These are phyloP conservation scores for Scopus umbretta DNA, from an alignment of 2,113 vertebrate species.

Conservation along the genomic window DNA sequence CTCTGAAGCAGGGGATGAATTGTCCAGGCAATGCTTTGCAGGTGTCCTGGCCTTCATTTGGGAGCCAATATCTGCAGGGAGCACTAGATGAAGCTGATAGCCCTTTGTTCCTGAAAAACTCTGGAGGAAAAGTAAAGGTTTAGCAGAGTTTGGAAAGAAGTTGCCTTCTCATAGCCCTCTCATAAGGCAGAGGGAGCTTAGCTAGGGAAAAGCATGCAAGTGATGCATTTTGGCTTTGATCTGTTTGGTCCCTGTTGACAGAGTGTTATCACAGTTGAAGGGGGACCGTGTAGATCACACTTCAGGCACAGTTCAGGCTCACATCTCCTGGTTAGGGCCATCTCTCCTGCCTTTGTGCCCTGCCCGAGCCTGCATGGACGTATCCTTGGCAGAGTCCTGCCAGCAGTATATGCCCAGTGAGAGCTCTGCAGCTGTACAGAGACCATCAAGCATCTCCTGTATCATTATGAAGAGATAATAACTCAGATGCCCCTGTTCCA, in stretches of 20 bases:
- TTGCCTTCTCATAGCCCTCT: background rate
- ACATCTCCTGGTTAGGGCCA: background rate
- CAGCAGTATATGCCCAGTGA: background rate
- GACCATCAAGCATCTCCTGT: background rate
- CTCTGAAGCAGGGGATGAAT: background rate
- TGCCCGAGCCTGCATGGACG: rapidly evolving
- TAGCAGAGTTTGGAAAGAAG: background rate
- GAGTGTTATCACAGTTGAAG: background rate
- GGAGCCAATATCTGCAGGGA: background rate
- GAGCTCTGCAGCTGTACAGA: background rate
- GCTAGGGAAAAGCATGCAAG: background rate
- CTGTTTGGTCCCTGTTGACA: background rate
- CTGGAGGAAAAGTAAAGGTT: background rate
- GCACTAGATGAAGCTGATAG: background rate
- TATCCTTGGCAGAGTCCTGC: background rate
- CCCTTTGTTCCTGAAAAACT: background rate
- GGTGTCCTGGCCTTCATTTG: background rate
- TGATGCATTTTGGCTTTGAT: background rate
- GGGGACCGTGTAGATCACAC: background rate
- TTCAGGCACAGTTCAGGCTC: background rate
- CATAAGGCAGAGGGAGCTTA: background rate
- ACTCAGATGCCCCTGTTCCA: background rate
- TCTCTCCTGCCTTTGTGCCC: background rate
- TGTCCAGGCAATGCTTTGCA: background rate
- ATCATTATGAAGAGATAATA: background rate